Evolutionary conservation across 37 sponge, comb jelly and placozoan genomes (phyloP), one percentile per base, ranked within the genome.

Genomic region (Cliona cf. orientalis): DNA sequence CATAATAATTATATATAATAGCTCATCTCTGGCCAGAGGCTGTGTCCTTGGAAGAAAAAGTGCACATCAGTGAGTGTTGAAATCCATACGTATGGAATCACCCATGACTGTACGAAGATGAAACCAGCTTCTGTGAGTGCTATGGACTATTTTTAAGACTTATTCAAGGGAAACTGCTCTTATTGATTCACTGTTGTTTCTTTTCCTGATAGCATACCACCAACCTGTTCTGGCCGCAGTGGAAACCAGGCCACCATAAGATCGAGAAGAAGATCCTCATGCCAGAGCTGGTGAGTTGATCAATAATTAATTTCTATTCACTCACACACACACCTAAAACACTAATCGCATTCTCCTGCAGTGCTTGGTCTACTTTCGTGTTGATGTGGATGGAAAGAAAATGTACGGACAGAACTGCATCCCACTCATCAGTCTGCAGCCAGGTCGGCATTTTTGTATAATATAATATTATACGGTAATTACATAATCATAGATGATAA

Each of bases 371-470:
- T 91, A 86, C 53, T 76, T 86, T 37, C 58, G 78, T 58, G 88
- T 91, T 34, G 87, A 91, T 34, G 49, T 66, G 1, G 70, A 66
- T 59, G 7, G 57, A 17, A 45, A 41, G 25, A 76, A 68, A 19
- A 34, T 91, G 25, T 83, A 62, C 44, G 88, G 88, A 4, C 92
- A 91, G 64, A 91, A 91, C 72, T 82, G 84, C 57, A 86, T 91
- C 60, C 78, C 79, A 29, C 63, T 91, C 41, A 61, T 38, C 62
- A 90, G 76, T 44, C 81, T 90, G 0, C 39, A 53, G 42, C 81
- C 86, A 75, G 90, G 87, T 87, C 38, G 7, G 66, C 12, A n/a
- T n/a, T n/a, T n/a, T 5, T 71, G 17, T 34, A 41, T 34, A 40
- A 9, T n/a, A n/a, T n/a, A n/a, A n/a, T n/a, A n/a, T n/a, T n/a